Conservation (phyloP, 2,113 vertebrate genomes). For the Crotalus horridus region DNA sequence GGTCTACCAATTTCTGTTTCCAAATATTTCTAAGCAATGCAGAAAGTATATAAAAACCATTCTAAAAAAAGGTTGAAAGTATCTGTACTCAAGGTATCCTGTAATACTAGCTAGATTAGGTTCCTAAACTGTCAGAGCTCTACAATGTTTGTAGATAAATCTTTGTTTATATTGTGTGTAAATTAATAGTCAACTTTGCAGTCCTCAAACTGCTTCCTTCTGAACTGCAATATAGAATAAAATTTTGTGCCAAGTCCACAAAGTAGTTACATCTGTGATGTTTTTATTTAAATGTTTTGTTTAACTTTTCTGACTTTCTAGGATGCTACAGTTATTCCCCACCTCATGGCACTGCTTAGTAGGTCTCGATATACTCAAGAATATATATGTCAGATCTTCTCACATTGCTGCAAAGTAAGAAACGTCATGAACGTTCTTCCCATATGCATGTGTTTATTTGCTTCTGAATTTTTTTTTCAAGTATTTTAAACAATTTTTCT, state of each 20-base stretch:
- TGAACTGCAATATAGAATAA: not conserved
- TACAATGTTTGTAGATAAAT: not conserved
- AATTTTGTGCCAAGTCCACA: not conserved
- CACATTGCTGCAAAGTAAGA: constrained; percentile 99
- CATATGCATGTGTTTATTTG: constrained; percentile 11
- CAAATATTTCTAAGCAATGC: not conserved
- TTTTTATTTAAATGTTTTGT: constrained; percentile 30
- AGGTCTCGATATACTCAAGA: constrained; percentile 92
- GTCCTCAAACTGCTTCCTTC: not conserved
- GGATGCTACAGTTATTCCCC: constrained; percentile 95
- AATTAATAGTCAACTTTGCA: not conserved
- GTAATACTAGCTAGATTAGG: not conserved
- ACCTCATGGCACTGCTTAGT: constrained; percentile 94
- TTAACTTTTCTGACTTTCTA: constrained; percentile 61
- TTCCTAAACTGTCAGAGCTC: not conserved
- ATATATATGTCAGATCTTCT: constrained; percentile 99
- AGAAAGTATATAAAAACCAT: not conserved
- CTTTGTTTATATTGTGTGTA: not conserved
- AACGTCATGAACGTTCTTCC: constrained; percentile 37
- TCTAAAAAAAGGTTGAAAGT: not conserved
- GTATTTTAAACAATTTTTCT: not conserved
- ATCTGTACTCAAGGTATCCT: not conserved
- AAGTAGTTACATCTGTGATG: not conserved
- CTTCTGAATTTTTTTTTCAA: not conserved
- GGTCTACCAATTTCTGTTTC: not conserved